These are phyloP conservation scores for Ellobium chinense DNA, from an alignment of 2,888 invertebrate species.

Conservation along the genomic window DNA sequence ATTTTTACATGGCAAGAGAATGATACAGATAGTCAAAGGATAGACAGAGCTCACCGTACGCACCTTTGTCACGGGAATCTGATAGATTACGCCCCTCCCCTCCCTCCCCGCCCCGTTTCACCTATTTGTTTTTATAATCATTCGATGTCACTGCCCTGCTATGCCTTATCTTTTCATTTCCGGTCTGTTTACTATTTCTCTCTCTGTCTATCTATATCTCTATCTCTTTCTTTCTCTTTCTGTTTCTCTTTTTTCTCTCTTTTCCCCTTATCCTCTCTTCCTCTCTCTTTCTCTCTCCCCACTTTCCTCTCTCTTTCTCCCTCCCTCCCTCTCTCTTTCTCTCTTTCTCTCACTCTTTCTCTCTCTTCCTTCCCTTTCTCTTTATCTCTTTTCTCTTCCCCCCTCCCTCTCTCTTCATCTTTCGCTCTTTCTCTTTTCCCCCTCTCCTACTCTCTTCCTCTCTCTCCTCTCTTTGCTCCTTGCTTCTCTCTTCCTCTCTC, in stretches of 20 bases:
- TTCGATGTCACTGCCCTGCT: too few species aligned
- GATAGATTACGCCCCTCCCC: too few species aligned
- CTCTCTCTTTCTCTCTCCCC: not conserved
- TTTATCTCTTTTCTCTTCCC: not conserved
- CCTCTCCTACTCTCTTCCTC: not conserved
- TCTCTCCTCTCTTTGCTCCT: not conserved
- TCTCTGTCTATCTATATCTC: not conserved
- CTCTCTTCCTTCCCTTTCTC: not conserved
- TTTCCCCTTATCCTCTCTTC: not conserved
- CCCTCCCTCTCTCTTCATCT: not conserved
- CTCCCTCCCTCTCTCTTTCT: slow-evolving; percentile 9
- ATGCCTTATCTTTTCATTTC: too few species aligned
- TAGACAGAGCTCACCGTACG: too few species aligned
- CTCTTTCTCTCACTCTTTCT: not conserved
- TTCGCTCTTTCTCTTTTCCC: not conserved
- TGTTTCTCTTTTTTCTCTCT: not conserved
- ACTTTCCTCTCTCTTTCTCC: not conserved
- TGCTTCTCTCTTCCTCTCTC: too few species aligned
- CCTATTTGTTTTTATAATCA: too few species aligned
- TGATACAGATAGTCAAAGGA: too few species aligned
- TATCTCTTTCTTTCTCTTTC: not conserved
- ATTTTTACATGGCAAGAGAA: too few species aligned
- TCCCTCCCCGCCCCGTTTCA: too few species aligned
- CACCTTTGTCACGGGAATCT: too few species aligned
- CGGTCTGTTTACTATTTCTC: too few species aligned